A percentile compares a stretch with the other conserved stretches of the same genome.
Evolutionary conservation across 2,113 vertebrate species (phyloP).

Genomic region (Corynorhinus townsendii): DNA sequence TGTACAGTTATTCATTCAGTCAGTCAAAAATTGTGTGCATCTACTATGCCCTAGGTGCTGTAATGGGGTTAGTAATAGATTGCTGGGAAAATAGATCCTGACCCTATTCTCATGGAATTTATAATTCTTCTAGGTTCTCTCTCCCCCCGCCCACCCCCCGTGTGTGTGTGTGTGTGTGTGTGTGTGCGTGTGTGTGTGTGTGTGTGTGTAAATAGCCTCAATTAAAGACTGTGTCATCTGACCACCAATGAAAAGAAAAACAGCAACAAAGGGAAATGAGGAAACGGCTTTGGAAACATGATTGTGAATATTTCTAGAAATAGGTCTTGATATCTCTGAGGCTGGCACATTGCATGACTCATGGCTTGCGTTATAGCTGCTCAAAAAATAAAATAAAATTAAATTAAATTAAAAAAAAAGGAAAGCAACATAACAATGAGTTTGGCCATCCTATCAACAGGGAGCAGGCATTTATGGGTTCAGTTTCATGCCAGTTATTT

Average conservation of each 20-base stretch:
- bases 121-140: background rate
- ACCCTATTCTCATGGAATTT: background rate
- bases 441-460: background rate
- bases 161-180: too few species aligned
- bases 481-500: background rate
- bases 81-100: background rate
- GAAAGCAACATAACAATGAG: constrained; percentile 12
- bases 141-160: too few species aligned
- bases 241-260: background rate
- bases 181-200: background rate
- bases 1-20: background rate
- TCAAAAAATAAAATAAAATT: background rate
- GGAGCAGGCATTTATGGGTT: constrained; percentile 49
- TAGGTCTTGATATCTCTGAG: constrained; percentile 58
- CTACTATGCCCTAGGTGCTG: background rate
- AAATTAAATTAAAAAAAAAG: background rate
- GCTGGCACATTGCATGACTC: constrained; percentile 66
- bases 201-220: background rate
- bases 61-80: background rate
- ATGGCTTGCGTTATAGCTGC: constrained; percentile 52
- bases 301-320: constrained; percentile 68
- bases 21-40: background rate
- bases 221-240: background rate
- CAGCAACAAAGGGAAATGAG: background rate
- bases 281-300: constrained; percentile 57